Base-by-base conservation (phyloP, 2,797 vertebrate genomes). In the Argentina silus region DNA sequence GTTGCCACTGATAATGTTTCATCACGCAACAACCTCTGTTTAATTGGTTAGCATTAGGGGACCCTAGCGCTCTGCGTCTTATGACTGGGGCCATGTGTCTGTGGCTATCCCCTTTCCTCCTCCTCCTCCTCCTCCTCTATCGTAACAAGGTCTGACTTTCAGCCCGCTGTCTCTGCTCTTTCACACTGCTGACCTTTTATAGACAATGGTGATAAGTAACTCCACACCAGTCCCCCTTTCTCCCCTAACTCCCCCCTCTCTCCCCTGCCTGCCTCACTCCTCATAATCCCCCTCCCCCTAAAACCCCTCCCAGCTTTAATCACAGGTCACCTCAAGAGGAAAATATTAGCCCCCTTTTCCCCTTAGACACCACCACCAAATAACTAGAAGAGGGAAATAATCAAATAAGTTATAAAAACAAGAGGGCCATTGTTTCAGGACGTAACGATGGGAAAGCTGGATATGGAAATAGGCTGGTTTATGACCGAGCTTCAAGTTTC, bases 1-100 rank as follows among this genome's bases (percentile, higher is more conserved):
- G 96, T 97, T 96, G 96, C 95, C 94, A 68, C 93, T 95, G 95
- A 97, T 98, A 97, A 95, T 95, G 94, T 99, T 97, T 97, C 97
- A 97, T 94, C 95, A 93, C 91, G 94, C 95, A 96, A 95, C 94
- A 91, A 94, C 91, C 93, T 96, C 95, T 91, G 89, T 95, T 93
- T 96, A 96, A 97, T 95, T 95, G 95, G 93, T 91, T 90, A 90
- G 93, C 89, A 94, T 96, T 94, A 94, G 90, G 91, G 89, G 84
- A 76, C 89, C 87, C 83, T 90, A 90, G 94, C 27, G 27, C 27
- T 2, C 27, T 1, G 27, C 27, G 95, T 95, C 95, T 92, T 94
- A 88, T 93, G 94, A 96, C 94, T 89, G 86, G 53, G 78, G 81
- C 93, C 93, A 95, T 96, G 94, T 95, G 95, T 95, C 91, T 92